phyloP scores from a whole-genome alignment of 2,888 invertebrate genomes.

The Eustalomyia histrio region DNA sequence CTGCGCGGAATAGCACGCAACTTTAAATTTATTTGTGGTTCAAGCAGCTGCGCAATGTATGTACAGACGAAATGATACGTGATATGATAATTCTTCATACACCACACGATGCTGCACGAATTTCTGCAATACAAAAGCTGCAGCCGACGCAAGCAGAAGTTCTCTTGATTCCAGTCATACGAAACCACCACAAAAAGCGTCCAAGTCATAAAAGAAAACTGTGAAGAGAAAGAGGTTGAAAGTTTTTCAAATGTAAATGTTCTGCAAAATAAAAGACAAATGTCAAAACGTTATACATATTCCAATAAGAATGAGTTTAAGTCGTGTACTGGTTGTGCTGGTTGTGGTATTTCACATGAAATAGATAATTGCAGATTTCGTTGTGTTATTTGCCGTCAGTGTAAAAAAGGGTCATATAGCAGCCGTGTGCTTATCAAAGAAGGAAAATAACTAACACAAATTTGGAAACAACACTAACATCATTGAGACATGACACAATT shows the following conservation, averaged over 20 bases:
- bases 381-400: background rate
- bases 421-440: too few species aligned
- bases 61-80: constrained; percentile 16
- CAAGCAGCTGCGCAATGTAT: background rate
- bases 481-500: background rate
- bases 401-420: constrained; percentile 8
- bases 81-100: background rate
- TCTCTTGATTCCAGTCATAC: background rate
- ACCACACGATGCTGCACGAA: constrained; percentile 6
- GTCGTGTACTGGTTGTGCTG: background rate
- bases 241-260: background rate
- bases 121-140: background rate
- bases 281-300: background rate
- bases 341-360: background rate
- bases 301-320: background rate
- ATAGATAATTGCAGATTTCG: background rate
- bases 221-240: background rate
- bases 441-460: background rate
- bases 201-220: background rate
- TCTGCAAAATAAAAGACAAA: too few species aligned
- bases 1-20: background rate
- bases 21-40: background rate
- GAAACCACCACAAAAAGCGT: background rate
- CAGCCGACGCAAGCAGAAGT: background rate
- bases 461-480: background rate